A percentile compares a stretch with the other conserved stretches of the same genome.
These are phyloP conservation scores for Cecropterus lyciades DNA, from an alignment of 1,140 invertebrate species.

Conservation along the genomic window DNA sequence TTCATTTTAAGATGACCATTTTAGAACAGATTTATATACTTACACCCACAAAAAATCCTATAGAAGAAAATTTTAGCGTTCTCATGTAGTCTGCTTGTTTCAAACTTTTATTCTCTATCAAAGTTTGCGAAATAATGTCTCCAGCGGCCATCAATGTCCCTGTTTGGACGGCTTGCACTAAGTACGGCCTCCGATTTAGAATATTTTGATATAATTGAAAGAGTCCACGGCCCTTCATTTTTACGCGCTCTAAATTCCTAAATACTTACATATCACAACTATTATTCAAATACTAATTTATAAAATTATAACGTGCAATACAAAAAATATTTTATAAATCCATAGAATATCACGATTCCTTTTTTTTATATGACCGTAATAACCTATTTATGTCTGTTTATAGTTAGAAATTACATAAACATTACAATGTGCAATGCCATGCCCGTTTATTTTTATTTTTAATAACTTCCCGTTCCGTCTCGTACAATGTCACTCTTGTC, in stretches of 20 bases:
- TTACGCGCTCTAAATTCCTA: too few relatives aligned
- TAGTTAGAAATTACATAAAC: slow-evolving; percentile 19
- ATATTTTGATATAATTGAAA: slow-evolving; percentile 71
- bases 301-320: neutral
- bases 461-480: neutral
- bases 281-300: neutral
- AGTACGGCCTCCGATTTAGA: slow-evolving; percentile 67
- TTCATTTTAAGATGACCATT: neutral
- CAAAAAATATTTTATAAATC: neutral
- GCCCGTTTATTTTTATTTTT: slow-evolving; percentile 1
- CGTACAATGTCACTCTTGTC: too few relatives aligned
- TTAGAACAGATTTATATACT: slow-evolving; percentile 48
- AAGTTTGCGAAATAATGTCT: slow-evolving; percentile 81
- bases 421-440: slow-evolving; percentile 5
- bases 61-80: slow-evolving; percentile 77
- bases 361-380: slow-evolving; percentile 1
- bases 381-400: slow-evolving; percentile 11
- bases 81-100: slow-evolving; percentile 64
- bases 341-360: neutral
- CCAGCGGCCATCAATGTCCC: slow-evolving; percentile 81
- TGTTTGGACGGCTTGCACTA: slow-evolving; percentile 82
- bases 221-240: slow-evolving; percentile 52
- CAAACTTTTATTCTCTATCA: slow-evolving; percentile 76
- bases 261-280: slow-evolving; percentile 15
- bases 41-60: slow-evolving; percentile 82